Conservation (phyloP, 2,797 vertebrate species). For the Loris lydekkerianus region DNA sequence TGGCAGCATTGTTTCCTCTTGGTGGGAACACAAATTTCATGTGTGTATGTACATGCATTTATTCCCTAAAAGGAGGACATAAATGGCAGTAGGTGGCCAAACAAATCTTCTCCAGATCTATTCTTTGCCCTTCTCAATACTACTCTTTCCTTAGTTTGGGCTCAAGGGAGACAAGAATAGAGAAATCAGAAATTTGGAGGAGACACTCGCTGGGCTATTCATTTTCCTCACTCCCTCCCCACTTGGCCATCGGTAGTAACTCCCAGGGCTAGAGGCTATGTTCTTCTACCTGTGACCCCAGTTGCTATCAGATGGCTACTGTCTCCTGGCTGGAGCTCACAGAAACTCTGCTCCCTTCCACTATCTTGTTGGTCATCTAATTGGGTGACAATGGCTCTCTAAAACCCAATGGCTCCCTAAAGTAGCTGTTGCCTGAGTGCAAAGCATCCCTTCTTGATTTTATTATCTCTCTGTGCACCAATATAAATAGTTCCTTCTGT, state of each 20-base stretch:
- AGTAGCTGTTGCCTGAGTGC: neutral
- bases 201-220: neutral
- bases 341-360: neutral
- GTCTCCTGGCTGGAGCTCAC: neutral
- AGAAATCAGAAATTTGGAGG: neutral
- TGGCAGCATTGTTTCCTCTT: neutral
- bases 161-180: neutral
- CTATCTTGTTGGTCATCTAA: neutral
- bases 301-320: neutral
- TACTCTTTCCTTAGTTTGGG: neutral
- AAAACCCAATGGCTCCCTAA: neutral
- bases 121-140: neutral
- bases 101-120: neutral
- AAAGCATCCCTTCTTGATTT: neutral
- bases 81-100: neutral
- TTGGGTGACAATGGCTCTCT: neutral
- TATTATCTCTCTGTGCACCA: neutral
- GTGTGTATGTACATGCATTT: neutral
- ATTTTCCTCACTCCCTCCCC: neutral
- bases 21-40: neutral
- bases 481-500: neutral
- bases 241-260: neutral
- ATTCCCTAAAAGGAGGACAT: neutral
- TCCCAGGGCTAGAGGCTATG: neutral
- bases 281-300: neutral